Evolutionary conservation across 2,888 invertebrate genomes (phyloP).

Genomic region (Tineola bisselliella): DNA sequence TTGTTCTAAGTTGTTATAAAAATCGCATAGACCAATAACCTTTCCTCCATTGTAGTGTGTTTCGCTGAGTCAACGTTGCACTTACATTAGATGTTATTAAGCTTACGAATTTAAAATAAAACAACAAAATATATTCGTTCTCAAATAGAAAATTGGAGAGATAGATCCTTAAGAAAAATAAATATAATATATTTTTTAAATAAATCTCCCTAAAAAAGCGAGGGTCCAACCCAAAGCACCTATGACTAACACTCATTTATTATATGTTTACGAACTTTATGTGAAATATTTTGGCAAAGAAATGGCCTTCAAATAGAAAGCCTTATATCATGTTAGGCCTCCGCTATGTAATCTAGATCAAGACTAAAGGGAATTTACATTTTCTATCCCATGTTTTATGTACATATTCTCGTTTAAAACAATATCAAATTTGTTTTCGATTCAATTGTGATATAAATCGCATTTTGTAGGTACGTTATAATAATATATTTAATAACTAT

Average conservation of each 20-base stretch:
- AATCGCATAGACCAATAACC: too few relatives aligned
- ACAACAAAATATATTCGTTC: too few relatives aligned
- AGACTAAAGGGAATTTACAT: slow-evolving; percentile 11
- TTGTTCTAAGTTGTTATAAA: too few relatives aligned
- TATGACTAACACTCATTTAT: neutral
- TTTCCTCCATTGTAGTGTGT: too few relatives aligned
- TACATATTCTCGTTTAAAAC: neutral
- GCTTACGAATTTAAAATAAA: too few relatives aligned
- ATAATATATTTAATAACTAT: too few relatives aligned
- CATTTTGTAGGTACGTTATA: too few relatives aligned
- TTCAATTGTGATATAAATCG: too few relatives aligned
- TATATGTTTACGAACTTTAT: neutral
- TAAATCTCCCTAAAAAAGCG: neutral
- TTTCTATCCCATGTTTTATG: neutral
- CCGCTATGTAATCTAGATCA: neutral
- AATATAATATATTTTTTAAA: neutral
- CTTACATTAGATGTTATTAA: too few relatives aligned
- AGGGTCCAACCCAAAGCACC: neutral
- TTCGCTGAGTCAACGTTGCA: too few relatives aligned
- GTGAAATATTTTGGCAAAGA: slow-evolving; percentile 2
- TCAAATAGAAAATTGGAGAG: too few relatives aligned
- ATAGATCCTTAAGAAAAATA: neutral
- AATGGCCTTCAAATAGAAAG: neutral
- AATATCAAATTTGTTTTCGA: neutral
- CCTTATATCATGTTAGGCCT: slow-evolving; percentile 1